Percentiles rank a stretch among this genome's conserved stretches.
phyloP scores from a whole-genome alignment of 2,113 vertebrate species.

The Formicarius rufipectus region DNA sequence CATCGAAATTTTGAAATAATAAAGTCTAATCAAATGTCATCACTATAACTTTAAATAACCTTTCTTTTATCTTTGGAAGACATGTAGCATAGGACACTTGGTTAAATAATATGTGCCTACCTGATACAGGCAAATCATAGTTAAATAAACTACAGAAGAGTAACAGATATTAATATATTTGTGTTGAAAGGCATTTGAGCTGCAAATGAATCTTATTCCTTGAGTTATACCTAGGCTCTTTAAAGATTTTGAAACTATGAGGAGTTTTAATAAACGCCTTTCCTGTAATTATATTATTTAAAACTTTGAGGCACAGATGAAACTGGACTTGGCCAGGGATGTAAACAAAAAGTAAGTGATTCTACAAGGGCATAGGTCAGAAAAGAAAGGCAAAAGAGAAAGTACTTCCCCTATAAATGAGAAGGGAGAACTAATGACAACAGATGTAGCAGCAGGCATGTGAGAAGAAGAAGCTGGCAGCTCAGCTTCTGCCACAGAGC shows the following conservation, averaged over 20 bases:
- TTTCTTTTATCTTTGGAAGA: neutral
- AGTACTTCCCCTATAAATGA: neutral
- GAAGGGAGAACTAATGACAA: neutral
- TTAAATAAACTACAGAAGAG: slow-evolving; percentile 26
- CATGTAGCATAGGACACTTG: neutral
- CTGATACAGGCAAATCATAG: neutral
- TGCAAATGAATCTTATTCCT: slow-evolving; percentile 1
- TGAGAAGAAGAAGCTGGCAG: slow-evolving; percentile 79
- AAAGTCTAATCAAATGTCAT: neutral
- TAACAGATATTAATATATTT: neutral
- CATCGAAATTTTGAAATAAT: neutral
- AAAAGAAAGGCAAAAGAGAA: neutral
- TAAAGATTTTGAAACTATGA: slow-evolving; percentile 52
- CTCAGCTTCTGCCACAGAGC: slow-evolving; percentile 64
- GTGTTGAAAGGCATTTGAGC: slow-evolving; percentile 17
- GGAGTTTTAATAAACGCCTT: slow-evolving; percentile 38
- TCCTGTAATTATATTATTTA: slow-evolving; percentile 43
- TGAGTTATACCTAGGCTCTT: slow-evolving; percentile 8
- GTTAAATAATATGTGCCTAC: neutral
- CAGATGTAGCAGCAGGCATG: slow-evolving; percentile 64
- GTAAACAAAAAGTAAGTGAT: neutral
- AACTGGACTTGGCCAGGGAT: neutral
- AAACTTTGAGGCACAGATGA: neutral
- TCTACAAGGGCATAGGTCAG: neutral
- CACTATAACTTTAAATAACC: neutral